Evolutionary conservation across 2,797 vertebrate species (phyloP), one percentile per base, ranked within the genome.

Genomic region (Ispidina lecontei): DNA sequence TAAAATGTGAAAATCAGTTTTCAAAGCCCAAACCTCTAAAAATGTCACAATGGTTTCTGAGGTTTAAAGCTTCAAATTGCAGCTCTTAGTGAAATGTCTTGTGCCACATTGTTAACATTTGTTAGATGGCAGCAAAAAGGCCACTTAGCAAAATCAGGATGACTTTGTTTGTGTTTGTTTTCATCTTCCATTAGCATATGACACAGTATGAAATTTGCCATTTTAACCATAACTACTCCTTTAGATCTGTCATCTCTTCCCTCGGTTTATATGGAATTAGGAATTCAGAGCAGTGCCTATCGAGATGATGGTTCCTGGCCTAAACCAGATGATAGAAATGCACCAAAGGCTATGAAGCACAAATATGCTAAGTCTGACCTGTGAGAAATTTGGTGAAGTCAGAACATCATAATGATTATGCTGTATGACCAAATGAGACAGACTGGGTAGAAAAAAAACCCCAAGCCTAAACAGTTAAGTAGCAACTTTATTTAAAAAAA

Each of bases 111-210:
- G 83, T 94, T 97, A 95, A 82, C 87, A 69, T 95, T 93, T 92
- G 81, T 96, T 93, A 93, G 90, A 95, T 70, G 90, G 93, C 92
- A 95, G 89, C 85, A 95, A 91, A 94, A 96, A 94, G 89, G 92
- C 95, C 84, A 94, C 85, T 95, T 88, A 71, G 91, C 96, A 84
- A 93, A 96, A 94, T 91, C 75, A 87, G 79, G 93, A 96, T 94
- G 95, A 94, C 90, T 96, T 95, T 96, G 87, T 96, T 95, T 96
- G 87, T 93, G 78, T 97, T 96, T 97, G 93, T 97, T 97, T 97
- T 97, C 75, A 64, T 94, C 96, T 97, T 95, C 93, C 90, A 84
- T 96, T 97, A 97, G 91, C 91, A 89, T 96, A 73, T 95, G 96
- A 96, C 87, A 95, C 96, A 96, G 89, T 96, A 95, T 89, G 96